Conservation (phyloP, 1,140 invertebrate genomes). For the Maniola jurtina region DNA sequence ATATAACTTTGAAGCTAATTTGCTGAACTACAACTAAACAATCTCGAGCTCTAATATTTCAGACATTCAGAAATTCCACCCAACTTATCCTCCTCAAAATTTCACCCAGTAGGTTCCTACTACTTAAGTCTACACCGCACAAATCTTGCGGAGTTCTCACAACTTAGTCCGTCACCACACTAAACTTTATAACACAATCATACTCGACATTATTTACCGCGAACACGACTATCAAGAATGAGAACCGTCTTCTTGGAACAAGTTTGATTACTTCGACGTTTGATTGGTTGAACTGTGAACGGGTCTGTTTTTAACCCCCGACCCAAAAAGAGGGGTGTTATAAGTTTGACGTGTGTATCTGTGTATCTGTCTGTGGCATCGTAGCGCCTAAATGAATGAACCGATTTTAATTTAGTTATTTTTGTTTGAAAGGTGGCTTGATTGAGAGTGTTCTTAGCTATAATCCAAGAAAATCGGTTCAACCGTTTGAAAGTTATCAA, state of each 20-base stretch:
- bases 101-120: not conserved
- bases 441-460: too few species aligned
- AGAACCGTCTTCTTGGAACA: not conserved
- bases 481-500: too few species aligned
- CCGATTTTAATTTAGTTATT: too few species aligned
- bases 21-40: too few species aligned
- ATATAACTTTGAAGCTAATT: not conserved
- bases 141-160: not conserved
- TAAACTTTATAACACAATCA: slow-evolving; percentile 9
- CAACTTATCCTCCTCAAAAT: not conserved
- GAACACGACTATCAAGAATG: slow-evolving; percentile 1
- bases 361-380: too few species aligned
- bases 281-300: not conserved
- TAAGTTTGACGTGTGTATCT: too few species aligned
- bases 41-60: not conserved
- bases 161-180: not conserved
- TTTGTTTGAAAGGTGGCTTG: too few species aligned
- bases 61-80: not conserved
- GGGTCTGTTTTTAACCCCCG: slow-evolving; percentile 1
- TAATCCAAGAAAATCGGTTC: too few species aligned
- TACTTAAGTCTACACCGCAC: not conserved
- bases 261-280: slow-evolving; percentile 6
- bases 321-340: too few species aligned
- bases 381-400: too few species aligned
- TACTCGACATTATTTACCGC: not conserved